A percentile compares a stretch with the other conserved stretches of the same genome.
Conservation (phyloP, 2,888 invertebrate genomes). For the Spodoptera exigua region DNA sequence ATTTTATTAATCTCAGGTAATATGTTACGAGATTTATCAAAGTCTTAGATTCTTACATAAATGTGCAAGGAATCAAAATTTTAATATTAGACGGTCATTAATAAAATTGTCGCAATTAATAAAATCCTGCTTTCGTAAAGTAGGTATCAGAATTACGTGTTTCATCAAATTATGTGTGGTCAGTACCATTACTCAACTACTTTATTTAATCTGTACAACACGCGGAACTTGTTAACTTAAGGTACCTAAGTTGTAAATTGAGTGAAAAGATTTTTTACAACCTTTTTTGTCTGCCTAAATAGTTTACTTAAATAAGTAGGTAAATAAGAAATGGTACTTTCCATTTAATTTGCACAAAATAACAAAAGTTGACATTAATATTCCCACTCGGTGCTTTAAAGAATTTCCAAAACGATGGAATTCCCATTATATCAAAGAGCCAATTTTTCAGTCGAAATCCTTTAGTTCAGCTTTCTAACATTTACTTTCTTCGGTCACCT, state of each 20-base stretch:
- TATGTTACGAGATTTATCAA: slow-evolving; percentile 1
- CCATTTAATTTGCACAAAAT: slow-evolving; percentile 3
- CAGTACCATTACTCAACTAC: too few species aligned
- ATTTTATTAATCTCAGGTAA: neutral
- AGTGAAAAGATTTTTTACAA: too few species aligned
- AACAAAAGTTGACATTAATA: slow-evolving; percentile 19
- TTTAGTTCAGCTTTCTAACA: slow-evolving; percentile 54
- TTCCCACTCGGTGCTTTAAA: neutral
- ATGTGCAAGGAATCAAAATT: too few species aligned
- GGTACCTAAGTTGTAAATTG: too few species aligned
- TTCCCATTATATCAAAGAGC: slow-evolving; percentile 21
- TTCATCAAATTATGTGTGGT: too few species aligned
- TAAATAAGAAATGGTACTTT: neutral
- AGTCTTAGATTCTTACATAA: slow-evolving; percentile 1
- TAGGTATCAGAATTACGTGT: too few species aligned
- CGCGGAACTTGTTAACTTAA: too few species aligned
- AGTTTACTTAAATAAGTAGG: neutral
- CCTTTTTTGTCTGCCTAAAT: too few species aligned
- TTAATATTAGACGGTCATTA: too few species aligned
- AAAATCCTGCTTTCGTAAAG: too few species aligned
- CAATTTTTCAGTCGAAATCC: slow-evolving; percentile 44
- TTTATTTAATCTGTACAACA: too few species aligned
- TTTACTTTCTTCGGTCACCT: slow-evolving; percentile 41
- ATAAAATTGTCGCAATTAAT: too few species aligned
- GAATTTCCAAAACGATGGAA: slow-evolving; percentile 12